These are phyloP conservation scores for Sphaeridia pumilis DNA, from an alignment of 2,888 invertebrate genomes.

Conservation along the genomic window DNA sequence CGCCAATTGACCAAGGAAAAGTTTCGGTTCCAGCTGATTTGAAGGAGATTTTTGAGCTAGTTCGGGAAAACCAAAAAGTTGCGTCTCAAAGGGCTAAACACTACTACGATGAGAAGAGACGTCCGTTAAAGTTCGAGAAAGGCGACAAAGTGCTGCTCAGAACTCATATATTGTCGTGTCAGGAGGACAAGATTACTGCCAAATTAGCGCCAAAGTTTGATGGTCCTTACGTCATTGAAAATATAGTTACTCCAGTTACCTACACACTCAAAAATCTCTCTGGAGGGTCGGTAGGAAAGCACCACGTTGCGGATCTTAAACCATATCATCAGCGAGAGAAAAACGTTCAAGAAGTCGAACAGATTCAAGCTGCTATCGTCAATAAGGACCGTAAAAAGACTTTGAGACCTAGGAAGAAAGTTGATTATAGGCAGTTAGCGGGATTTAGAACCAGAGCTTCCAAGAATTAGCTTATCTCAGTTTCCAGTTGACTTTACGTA, in stretches of 20 bases:
- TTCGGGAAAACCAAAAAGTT: conserved; percentile 8
- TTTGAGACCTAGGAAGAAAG: neutral
- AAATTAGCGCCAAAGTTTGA: conserved; percentile 15
- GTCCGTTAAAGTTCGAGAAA: conserved; percentile 8
- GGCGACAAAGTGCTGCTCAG: conserved; percentile 15
- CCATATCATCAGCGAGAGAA: neutral
- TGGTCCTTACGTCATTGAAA: conserved; percentile 10
- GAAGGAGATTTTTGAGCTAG: conserved; percentile 10
- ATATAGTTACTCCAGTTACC: conserved; percentile 5
- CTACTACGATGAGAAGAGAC: conserved; percentile 10
- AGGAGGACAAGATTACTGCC: conserved; percentile 2
- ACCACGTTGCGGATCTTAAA: neutral
- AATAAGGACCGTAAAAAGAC: neutral
- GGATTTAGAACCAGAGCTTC: too few relatives aligned
- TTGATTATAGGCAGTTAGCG: neutral
- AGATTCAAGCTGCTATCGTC: neutral
- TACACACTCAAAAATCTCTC: neutral
- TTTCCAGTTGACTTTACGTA: too few relatives aligned
- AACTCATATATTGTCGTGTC: conserved; percentile 13
- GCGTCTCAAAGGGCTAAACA: conserved; percentile 7
- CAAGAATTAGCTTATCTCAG: too few relatives aligned
- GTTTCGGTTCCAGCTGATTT: neutral
- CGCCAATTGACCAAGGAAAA: neutral
- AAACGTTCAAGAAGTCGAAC: neutral
- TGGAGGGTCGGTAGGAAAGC: neutral